Percentiles rank a stretch among this genome's conserved stretches.
Conservation (phyloP, 2,888 invertebrate genomes). For the Drosophila picticornis region DNA sequence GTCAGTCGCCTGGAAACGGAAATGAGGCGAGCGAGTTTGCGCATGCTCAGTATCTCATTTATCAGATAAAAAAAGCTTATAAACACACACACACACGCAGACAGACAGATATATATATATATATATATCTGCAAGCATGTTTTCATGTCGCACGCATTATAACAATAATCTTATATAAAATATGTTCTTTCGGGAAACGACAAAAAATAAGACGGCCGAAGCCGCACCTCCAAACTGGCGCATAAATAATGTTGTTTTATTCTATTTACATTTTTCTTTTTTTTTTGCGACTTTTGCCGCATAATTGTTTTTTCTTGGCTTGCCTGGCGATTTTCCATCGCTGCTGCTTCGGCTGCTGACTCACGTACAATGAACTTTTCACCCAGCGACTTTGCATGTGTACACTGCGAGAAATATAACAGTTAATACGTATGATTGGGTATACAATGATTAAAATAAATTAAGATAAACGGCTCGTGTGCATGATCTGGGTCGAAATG, state of each 20-base stretch:
- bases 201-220: slow-evolving; percentile 31
- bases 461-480: neutral
- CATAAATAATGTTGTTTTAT: slow-evolving; percentile 65
- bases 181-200: slow-evolving; percentile 31
- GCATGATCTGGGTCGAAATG: neutral
- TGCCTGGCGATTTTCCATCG: slow-evolving; percentile 41
- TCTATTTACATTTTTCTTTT: neutral
- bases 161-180: slow-evolving; percentile 53
- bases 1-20: slow-evolving; percentile 65
- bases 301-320: slow-evolving; percentile 64
- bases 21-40: slow-evolving; percentile 57
- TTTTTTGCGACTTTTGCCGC: slow-evolving; percentile 57
- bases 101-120: neutral
- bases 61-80: slow-evolving; percentile 55
- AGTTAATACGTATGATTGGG: neutral
- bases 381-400: neutral
- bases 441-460: neutral
- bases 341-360: neutral
- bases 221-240: slow-evolving; percentile 63
- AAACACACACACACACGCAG: slow-evolving; percentile 6
- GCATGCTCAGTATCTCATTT: slow-evolving; percentile 75
- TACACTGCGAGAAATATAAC: neutral
- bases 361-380: neutral
- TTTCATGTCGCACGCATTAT: slow-evolving; percentile 34
- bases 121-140: neutral